Evolutionary conservation across 2,797 vertebrate species (phyloP), one percentile per base, ranked within the genome.

Genomic region (Sebastes goodei): DNA sequence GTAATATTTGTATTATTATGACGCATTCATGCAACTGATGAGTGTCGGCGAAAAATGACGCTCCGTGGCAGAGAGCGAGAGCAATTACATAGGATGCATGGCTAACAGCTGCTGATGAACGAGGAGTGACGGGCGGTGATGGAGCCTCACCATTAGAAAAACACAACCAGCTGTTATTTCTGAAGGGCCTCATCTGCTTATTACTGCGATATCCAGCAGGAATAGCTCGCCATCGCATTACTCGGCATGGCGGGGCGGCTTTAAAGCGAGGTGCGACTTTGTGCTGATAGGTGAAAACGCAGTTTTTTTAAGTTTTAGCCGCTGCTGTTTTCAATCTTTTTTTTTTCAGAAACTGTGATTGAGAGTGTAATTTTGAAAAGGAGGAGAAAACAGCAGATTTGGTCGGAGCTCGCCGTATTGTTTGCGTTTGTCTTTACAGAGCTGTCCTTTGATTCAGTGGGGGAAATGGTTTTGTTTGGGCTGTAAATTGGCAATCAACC

Each of bases 161-260:
- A 93, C 86, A 90, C 87, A 81, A 82, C 62, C 94, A 94, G 93
- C 92, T 95, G 94, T 91, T 94, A 82, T 91, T 93, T 93, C 91
- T 80, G 75, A 86, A 89, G 85, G 88, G 78, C 66, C 86, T 91
- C 79, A 78, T 90, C 85, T 92, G 91, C 89, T 92, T 90, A 88
- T 93, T 89, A 90, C 82, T 23, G 61, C 72, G 7, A 85, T 74
- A 82, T 92, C 84, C 91, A 81, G 74, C 71, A 88, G 89, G 84
- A 92, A 80, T 29, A 67, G 42, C 83, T 74, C 23, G 2, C 53
- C 56, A 7, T 33, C 6, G 35, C 66, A 29, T 85, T 84, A 81
- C 77, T 77, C 33, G 73, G 71, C 65, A n/a, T 11, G 65, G 38
- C 29, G 30, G 82, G 82, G 68, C 14, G 6, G 78, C 55, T 56